These are phyloP conservation scores for Gortyna flavago DNA, from an alignment of 2,888 invertebrate species.

Conservation along the genomic window DNA sequence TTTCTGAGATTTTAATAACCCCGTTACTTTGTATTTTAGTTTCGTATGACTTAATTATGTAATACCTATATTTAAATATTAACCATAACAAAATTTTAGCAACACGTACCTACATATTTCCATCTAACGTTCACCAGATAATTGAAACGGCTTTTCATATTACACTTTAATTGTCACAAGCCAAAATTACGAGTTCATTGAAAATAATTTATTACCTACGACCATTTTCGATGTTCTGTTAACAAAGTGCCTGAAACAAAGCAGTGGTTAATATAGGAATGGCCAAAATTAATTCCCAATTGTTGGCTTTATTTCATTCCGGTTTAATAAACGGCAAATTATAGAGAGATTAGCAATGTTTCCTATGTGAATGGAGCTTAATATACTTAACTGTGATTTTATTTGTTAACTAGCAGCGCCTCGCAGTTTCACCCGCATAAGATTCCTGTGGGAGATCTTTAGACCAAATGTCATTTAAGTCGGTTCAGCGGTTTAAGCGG, in stretches of 20 bases:
- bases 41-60: no score
- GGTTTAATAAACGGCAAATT: slow-evolving; percentile 46
- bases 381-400: slow-evolving; percentile 31
- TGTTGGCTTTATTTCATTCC: slow-evolving; percentile 35
- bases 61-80: not conserved
- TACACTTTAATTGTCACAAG: slow-evolving; percentile 9
- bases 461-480: no score
- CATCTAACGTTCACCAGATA: not conserved
- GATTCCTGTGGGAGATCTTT: no score
- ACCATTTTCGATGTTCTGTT: slow-evolving; percentile 38
- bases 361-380: slow-evolving; percentile 15
- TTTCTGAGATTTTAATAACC: not conserved
- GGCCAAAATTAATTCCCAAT: slow-evolving; percentile 49
- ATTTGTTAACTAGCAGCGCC: no score
- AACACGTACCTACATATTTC: not conserved
- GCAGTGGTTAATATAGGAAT: slow-evolving; percentile 30
- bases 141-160: not conserved
- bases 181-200: slow-evolving; percentile 35
- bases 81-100: not conserved
- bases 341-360: slow-evolving; percentile 42
- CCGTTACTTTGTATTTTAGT: no score
- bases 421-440: no score
- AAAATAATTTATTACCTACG: slow-evolving; percentile 52
- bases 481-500: no score
- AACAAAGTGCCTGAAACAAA: slow-evolving; percentile 40